Evolutionary conservation across 2,888 invertebrate genomes (phyloP), one percentile per base, ranked within the genome.

Genomic region (Nephrotoma guestfalica): DNA sequence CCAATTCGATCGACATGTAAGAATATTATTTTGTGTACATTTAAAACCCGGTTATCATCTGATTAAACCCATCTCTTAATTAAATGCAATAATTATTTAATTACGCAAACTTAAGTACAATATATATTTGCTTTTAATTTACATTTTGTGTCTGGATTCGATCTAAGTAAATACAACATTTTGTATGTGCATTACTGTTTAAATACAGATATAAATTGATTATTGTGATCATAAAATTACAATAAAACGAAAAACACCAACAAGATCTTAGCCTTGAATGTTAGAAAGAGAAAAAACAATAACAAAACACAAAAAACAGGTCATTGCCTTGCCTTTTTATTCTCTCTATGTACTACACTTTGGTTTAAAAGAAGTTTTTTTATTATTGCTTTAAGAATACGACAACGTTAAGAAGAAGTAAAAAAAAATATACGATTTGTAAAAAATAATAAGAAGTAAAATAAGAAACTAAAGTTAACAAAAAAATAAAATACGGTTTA

Each of bases 281-380:
- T 84, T 84, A 84, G 84, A 84, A 84, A 84, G 84, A 84, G 84
- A 84, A 84, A 84, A 84, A 84, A 84, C 84, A 84, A 84, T 84
- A 84, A 84, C 84, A 84, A 84, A 84, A 84, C 84, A 84, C 84
- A 84, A 84, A 84, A 84, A 84, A 84, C 84, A 84, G 84, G 84
- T 84, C 84, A 84, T 84, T 84, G 84, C 84, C 84, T 84, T 84
- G 84, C 41, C 15, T 71, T 71, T 71, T 71, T 71, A 71, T 71
- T 71, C 71, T 71, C 71, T 71, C 30, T 71, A 71, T 47, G n/a
- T 13, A 13, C 30, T 30, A 71, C 71, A 71, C 71, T 30, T 71
- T 71, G 71, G 42, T 84, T 84, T 7, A 41, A 84, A 84, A 84
- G 41, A 84, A 41, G 30, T 71, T 71, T 71, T 71, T 30, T 30